Base-by-base conservation (phyloP, 2,888 invertebrate genomes). In the Acrobasis consociella region DNA sequence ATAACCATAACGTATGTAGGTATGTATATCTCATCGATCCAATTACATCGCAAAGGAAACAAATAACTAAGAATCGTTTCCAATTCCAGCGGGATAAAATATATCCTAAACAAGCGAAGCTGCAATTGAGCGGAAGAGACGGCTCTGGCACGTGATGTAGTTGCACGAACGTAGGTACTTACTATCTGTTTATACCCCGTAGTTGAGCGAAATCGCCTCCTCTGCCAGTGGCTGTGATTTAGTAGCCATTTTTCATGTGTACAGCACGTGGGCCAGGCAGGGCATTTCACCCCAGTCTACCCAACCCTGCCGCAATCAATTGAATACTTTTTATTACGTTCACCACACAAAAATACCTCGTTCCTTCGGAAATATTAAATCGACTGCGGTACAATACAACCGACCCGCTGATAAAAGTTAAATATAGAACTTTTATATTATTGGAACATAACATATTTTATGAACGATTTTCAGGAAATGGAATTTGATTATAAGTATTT, bases 211-310 rank as follows among this genome's bases (percentile, higher is more conserved):
- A 81, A 83, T 80, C 75, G 76, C 77, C 80, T 72, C 64, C 65
- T 66, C 62, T 39, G 73, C 72, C 74, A 77, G 72, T 72, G 69
- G 71, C 70, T 71, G 78, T 85, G 85, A 87, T 86, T 86, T 86
- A 87, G 76, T 70, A 78, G 72, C 76, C 74, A 82, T 86, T 83
- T 86, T 80, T 86, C 85, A 83, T 83, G 75, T 75, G 77, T 80
- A 81, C 76, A 78, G 80, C 81, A 84, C 78, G 77, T 78, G 78
- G 74, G 70, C 76, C 72, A 70, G 69, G 69, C 67, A 66, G 69
- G 65, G 64, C 71, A 31, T 31, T 31, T 70, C 70, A 68, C 74
- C 70, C 72, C 71, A 73, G 70, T 69, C 68, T 72, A 69, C 69
- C 67, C 68, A 69, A 68, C 65, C 69, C 72, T 72, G 69, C 80